A percentile compares a stretch with the other conserved stretches of the same genome.
Evolutionary conservation across 2,113 vertebrate species (phyloP).

Genomic region (Bubalus kerabau): DNA sequence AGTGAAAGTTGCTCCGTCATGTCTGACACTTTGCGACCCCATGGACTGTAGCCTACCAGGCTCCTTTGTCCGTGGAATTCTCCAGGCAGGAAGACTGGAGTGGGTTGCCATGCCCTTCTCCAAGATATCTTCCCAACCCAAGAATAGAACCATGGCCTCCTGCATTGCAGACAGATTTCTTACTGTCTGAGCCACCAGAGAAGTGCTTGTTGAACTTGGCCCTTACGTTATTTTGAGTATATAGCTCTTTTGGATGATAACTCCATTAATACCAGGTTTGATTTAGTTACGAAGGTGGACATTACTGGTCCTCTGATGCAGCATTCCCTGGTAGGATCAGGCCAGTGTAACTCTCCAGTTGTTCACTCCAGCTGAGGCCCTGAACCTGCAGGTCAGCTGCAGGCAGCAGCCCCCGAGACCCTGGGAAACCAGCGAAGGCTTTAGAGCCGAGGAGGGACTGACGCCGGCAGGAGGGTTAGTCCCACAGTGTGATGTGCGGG

Average conservation of each 20-base stretch:
- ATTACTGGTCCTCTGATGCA: background rate
- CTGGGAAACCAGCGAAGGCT: background rate
- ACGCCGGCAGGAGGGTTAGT: background rate
- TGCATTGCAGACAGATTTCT: background rate
- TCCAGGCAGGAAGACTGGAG: background rate
- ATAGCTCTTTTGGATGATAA: background rate
- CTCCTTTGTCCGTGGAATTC: background rate
- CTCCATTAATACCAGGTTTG: background rate
- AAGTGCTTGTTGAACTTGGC: background rate
- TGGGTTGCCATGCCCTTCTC: background rate
- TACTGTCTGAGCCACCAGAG: background rate
- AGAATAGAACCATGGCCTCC: background rate
- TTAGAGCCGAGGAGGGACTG: background rate
- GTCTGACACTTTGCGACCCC: background rate
- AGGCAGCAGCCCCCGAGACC: background rate
- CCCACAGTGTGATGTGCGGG: accelerated
- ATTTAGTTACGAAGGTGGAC: background rate
- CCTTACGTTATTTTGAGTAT: background rate
- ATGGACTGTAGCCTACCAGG: background rate
- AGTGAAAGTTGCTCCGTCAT: background rate
- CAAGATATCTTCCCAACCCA: background rate
- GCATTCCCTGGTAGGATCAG: background rate
- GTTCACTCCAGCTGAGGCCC: too few species aligned
- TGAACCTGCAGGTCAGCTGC: background rate
- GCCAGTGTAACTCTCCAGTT: background rate